Evolutionary conservation across 2,113 vertebrate genomes (phyloP).

Genomic region (Neodontobutis hainanensis): DNA sequence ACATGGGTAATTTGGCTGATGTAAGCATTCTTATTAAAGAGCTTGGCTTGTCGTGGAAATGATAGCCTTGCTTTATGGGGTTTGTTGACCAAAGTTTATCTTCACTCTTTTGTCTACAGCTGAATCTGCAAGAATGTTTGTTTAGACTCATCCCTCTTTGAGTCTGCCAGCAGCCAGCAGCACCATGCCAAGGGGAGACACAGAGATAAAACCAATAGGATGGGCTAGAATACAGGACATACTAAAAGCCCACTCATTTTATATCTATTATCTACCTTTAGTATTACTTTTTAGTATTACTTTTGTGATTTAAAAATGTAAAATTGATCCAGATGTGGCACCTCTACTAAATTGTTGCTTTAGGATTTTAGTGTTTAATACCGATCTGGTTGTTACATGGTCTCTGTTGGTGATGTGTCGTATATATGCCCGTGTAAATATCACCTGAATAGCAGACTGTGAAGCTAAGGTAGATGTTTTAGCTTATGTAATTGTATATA

Average conservation of each 20-base stretch:
- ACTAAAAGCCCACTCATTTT: too few relatives aligned
- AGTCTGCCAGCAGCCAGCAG: constrained; percentile 60
- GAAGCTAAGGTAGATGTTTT: too few relatives aligned
- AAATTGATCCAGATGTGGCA: too few relatives aligned
- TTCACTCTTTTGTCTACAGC: constrained; percentile 57
- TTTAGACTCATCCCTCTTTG: constrained; percentile 51
- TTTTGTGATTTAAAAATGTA: not conserved
- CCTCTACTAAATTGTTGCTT: too few relatives aligned
- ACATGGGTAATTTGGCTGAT: constrained; percentile 72
- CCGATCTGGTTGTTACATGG: too few relatives aligned
- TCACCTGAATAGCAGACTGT: too few relatives aligned
- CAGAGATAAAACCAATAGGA: constrained; percentile 51
- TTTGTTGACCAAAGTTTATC: constrained; percentile 62
- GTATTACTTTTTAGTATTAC: too few relatives aligned
- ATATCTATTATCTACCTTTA: too few relatives aligned
- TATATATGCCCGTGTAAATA: too few relatives aligned
- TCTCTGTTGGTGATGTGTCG: too few relatives aligned
- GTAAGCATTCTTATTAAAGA: constrained; percentile 76
- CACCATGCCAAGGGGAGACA: constrained; percentile 34
- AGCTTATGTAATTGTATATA: too few relatives aligned
- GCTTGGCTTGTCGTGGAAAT: constrained; percentile 66
- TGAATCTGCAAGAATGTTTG: constrained; percentile 69
- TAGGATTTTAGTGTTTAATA: too few relatives aligned
- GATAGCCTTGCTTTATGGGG: constrained; percentile 64
- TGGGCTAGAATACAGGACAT: not conserved